Base-by-base conservation (phyloP, 2,888 invertebrate genomes). In the Osmoderma eremita region DNA sequence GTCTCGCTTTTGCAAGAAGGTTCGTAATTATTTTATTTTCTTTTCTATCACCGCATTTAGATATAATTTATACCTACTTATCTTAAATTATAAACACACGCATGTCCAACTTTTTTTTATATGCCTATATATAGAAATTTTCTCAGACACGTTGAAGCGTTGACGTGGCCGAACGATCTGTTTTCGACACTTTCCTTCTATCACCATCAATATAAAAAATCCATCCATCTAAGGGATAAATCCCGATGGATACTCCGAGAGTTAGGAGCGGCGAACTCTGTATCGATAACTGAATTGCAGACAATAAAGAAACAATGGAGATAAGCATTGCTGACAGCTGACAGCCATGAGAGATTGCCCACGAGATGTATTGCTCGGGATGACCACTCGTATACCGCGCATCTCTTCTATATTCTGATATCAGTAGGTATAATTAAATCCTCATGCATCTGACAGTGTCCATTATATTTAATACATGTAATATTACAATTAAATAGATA, bases 251-350 rank as follows among this genome's bases (percentile, higher is more conserved):
- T 78, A 74, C 68, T 71, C 61, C 61, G 61, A 61, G 65, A 67
- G 65, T 53, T 38, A 48, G 38, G 66, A 51, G 51, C 72, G 76
- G 76, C 76, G 75, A 76, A 78, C 77, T 76, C 75, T 75, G 79
- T 80, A 81, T 81, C 81, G 81, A 81, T 82, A 82, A 82, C 81
- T 79, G 80, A 79, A 81, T 81, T 81, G 80, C 78, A 80, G 81
- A 82, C 81, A 82, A 81, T 82, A 82, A 81, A 82, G 82, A 81
- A 82, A 81, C 82, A 81, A 81, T 80, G 78, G 78, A 80, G 82
- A 82, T 82, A 82, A 82, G 81, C 79, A 78, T 76, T 78, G 77
- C 74, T 79, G 82, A 82, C 82, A 81, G 81, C 81, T 82, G 82
- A 82, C 82, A 81, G 78, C 79, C 76, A 76, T 82, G 81, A 82